Conservation (phyloP, 1,140 invertebrate species). For the Teleogryllus occipitalis region DNA sequence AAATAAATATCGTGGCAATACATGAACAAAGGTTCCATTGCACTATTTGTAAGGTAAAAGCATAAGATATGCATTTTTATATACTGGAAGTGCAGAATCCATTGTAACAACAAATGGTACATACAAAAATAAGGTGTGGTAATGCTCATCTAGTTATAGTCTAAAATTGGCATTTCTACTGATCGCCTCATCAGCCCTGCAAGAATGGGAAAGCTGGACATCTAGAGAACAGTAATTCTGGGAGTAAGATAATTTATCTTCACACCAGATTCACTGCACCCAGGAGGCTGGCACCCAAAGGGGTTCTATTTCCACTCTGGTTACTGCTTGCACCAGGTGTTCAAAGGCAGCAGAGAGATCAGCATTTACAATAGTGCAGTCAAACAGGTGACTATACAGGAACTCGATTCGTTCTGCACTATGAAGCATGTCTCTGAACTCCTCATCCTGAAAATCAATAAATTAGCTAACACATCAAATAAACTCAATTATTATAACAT, state of each 20-base stretch:
- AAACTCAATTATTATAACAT: neutral
- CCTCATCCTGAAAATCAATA: constrained; percentile 64
- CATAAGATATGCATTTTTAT: neutral
- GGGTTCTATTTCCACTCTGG: constrained; percentile 83
- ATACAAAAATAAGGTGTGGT: constrained; percentile 1
- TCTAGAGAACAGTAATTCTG: neutral
- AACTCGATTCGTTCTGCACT: constrained; percentile 85
- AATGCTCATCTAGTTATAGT: constrained; percentile 1
- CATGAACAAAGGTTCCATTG: neutral
- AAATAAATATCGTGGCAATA: neutral
- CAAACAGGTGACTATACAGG: constrained; percentile 90
- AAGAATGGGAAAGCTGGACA: neutral
- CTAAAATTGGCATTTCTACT: neutral
- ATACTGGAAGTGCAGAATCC: neutral
- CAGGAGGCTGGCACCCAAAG: constrained; percentile 94
- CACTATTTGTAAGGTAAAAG: neutral
- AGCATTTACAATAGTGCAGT: constrained; percentile 85
- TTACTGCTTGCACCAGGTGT: constrained; percentile 71
- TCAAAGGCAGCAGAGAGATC: constrained; percentile 81
- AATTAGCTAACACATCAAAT: neutral
- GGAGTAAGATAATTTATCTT: neutral
- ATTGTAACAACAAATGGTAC: constrained; percentile 1
- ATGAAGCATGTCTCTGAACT: constrained; percentile 83
- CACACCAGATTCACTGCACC: constrained; percentile 59
- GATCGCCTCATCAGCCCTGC: neutral